Percentiles rank a stretch among this genome's conserved stretches.
Evolutionary conservation across 2,113 vertebrate species (phyloP).

Genomic region (Hystrix cristata): DNA sequence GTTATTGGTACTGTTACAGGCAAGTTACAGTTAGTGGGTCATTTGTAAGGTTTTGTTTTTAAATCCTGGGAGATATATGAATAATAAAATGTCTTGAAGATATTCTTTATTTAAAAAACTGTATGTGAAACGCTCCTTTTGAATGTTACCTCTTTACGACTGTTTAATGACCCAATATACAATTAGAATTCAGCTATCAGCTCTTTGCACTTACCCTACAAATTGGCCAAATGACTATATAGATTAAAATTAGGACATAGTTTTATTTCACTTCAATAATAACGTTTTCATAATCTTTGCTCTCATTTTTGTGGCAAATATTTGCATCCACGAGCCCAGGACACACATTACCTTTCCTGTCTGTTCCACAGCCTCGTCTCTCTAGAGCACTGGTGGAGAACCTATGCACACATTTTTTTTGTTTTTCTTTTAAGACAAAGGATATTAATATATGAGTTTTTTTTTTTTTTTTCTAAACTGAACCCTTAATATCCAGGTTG

Average conservation of each 20-base stretch:
- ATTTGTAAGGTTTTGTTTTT: not conserved
- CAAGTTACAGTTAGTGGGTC: not conserved
- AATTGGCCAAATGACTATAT: slow-evolving; percentile 54
- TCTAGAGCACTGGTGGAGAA: not conserved
- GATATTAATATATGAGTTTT: too few species aligned
- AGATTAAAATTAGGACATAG: slow-evolving; percentile 53
- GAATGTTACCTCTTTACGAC: slow-evolving; percentile 65
- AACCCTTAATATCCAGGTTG: too few species aligned
- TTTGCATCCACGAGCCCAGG: slow-evolving; percentile 54
- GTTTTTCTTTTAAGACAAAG: too few species aligned
- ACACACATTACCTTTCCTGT: not conserved
- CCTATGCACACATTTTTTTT: too few species aligned
- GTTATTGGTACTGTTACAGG: not conserved
- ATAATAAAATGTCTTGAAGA: slow-evolving; percentile 66
- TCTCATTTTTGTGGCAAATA: slow-evolving; percentile 77
- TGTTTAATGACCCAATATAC: slow-evolving; percentile 76
- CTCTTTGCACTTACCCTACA: slow-evolving; percentile 72
- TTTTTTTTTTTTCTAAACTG: too few species aligned
- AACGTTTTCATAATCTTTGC: slow-evolving; percentile 66
- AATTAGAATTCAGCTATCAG: slow-evolving; percentile 80
- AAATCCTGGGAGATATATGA: not conserved
- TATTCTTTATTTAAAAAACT: slow-evolving; percentile 83
- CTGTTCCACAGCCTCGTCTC: not conserved
- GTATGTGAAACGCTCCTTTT: slow-evolving; percentile 74
- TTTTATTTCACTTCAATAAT: slow-evolving; percentile 75